Conservation (phyloP, 64 coral and sea anemone genomes). For the Stichodactyla mertensii region DNA sequence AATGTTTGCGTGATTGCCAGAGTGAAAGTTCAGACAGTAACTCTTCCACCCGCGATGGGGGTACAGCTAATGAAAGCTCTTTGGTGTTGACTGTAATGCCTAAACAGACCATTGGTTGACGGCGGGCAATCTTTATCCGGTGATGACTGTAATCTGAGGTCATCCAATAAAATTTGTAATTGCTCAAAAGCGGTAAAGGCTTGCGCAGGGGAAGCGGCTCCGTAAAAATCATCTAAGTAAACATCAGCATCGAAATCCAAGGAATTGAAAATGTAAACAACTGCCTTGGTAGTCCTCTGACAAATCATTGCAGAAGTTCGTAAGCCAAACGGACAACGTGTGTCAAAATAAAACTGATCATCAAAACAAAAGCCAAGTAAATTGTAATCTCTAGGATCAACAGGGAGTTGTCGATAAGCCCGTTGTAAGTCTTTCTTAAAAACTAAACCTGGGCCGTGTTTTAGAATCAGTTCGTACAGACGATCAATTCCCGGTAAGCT, state of each 20-base stretch:
- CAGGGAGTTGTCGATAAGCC: neutral
- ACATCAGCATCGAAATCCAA: constrained; percentile 24
- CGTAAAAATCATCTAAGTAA: constrained; percentile 54
- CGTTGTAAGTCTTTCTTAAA: neutral
- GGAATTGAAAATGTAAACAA: constrained; percentile 36
- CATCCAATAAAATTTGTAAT: constrained; percentile 27
- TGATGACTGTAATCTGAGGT: constrained; percentile 34
- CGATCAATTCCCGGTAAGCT: neutral
- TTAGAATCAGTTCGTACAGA: neutral
- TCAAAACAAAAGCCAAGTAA: constrained; percentile 34
- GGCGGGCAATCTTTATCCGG: neutral
- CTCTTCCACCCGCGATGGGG: constrained; percentile 25
- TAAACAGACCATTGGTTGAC: constrained; percentile 35
- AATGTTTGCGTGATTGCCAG: too few species aligned
- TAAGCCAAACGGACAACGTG: constrained; percentile 45
- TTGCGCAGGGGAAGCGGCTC: constrained; percentile 16
- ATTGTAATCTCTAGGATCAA: constrained; percentile 49
- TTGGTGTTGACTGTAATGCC: constrained; percentile 35
- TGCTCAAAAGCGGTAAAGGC: constrained; percentile 19
- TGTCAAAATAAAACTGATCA: constrained; percentile 41
- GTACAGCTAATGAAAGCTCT: constrained; percentile 30
- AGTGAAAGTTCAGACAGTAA: neutral
- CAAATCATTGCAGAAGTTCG: constrained; percentile 43
- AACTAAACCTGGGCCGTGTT: neutral
- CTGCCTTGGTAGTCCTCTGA: constrained; percentile 58